phyloP scores from a whole-genome alignment of 2,888 invertebrate species.

The Sphinx pinastri region DNA sequence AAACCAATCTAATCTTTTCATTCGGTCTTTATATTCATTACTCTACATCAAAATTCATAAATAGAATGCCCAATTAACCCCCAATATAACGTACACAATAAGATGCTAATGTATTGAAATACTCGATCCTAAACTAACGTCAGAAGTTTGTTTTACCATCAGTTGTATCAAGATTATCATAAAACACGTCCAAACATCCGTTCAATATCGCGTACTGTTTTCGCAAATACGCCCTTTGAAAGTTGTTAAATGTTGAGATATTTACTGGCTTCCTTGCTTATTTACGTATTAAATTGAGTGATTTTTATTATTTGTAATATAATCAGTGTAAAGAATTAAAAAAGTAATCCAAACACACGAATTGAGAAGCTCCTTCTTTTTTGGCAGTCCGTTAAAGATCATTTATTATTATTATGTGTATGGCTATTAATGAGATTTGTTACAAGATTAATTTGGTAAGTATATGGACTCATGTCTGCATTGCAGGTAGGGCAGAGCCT shows the following conservation, averaged over 20 bases:
- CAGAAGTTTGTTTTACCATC: slow-evolving; percentile 4
- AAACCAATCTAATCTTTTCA: background rate
- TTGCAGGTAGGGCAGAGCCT: too few relatives aligned
- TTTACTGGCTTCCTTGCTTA: too few relatives aligned
- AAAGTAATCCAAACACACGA: too few relatives aligned
- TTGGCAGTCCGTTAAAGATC: too few relatives aligned
- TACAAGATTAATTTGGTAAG: too few relatives aligned
- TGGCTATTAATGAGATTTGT: too few relatives aligned
- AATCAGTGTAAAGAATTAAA: too few relatives aligned
- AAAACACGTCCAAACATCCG: slow-evolving; percentile 33
- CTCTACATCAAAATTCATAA: background rate
- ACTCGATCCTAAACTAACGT: slow-evolving; percentile 27
- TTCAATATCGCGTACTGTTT: slow-evolving; percentile 32
- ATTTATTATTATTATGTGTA: too few relatives aligned
- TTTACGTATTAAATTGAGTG: too few relatives aligned
- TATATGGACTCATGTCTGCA: too few relatives aligned
- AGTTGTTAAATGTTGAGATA: background rate
- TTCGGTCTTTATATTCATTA: background rate
- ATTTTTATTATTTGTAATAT: background rate
- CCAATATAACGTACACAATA: background rate
- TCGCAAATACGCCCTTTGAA: slow-evolving; percentile 26
- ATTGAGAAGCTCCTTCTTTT: too few relatives aligned
- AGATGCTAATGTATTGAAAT: background rate
- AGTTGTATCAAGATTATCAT: slow-evolving; percentile 32
- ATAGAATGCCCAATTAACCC: background rate